A percentile compares a stretch with the other conserved stretches of the same genome.
These are phyloP conservation scores for Labeo calbasu DNA, from an alignment of 2,797 vertebrate genomes.

Conservation along the genomic window DNA sequence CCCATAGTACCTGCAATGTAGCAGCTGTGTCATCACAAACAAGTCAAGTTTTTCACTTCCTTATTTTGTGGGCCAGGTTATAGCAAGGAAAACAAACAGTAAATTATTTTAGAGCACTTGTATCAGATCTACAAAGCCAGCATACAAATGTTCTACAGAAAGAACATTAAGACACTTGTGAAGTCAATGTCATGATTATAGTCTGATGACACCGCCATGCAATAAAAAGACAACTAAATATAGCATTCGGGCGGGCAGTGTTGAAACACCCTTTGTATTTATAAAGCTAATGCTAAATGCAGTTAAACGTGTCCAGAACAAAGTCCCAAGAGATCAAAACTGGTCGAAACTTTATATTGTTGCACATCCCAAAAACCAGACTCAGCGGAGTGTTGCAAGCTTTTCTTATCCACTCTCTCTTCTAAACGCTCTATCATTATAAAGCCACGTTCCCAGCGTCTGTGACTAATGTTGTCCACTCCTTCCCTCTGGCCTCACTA, in stretches of 20 bases:
- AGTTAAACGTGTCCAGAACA: background rate
- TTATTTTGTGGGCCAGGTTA: background rate
- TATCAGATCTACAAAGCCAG: slow-evolving; percentile 3
- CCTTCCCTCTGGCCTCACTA: slow-evolving; percentile 42
- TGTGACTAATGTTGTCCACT: slow-evolving; percentile 52
- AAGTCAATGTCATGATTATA: background rate
- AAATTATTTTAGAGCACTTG: background rate
- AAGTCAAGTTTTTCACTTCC: background rate
- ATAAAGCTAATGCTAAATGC: background rate
- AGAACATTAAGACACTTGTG: background rate
- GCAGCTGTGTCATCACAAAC: background rate
- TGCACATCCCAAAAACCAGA: slow-evolving; percentile 3
- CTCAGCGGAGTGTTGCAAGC: slow-evolving; percentile 18
- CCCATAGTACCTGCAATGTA: background rate
- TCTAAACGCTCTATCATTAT: background rate
- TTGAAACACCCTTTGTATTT: background rate
- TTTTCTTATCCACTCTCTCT: slow-evolving; percentile 23
- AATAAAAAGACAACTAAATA: slow-evolving; percentile 8
- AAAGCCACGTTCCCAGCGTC: slow-evolving; percentile 23
- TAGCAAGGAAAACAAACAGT: background rate
- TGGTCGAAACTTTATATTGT: background rate
- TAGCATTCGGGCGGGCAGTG: background rate
- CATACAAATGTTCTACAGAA: background rate
- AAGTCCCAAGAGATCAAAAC: background rate
- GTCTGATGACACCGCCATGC: slow-evolving; percentile 2